Evolutionary conservation across 2,888 invertebrate genomes (phyloP).

Genomic region (Protophormia terraenovae): DNA sequence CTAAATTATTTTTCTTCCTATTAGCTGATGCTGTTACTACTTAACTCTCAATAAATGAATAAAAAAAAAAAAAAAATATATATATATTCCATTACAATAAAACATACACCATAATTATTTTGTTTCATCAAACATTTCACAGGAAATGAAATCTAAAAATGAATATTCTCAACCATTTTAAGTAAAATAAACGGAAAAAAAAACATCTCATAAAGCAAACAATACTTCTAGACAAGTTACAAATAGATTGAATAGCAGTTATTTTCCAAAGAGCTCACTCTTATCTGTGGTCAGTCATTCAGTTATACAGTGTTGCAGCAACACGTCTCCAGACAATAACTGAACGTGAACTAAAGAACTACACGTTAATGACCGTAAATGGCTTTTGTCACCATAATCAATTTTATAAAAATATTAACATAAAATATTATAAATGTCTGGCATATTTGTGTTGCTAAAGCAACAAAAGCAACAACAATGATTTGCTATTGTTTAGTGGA

Average conservation of each 20-base stretch:
- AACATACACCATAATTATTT: background rate
- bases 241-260: background rate
- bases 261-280: background rate
- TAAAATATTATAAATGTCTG: constrained; percentile 48
- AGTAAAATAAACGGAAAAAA: background rate
- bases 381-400: constrained; percentile 51
- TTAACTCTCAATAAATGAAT: no score
- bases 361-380: constrained; percentile 39
- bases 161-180: constrained; percentile 3
- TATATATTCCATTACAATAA: background rate
- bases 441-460: constrained; percentile 3
- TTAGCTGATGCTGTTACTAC: no score
- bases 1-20: no score
- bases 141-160: background rate
- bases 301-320: background rate
- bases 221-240: background rate
- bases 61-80: no score
- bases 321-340: constrained; percentile 6
- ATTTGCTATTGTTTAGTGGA: constrained; percentile 19
- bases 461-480: constrained; percentile 7
- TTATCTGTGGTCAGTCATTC: constrained; percentile 12
- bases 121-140: constrained; percentile 10
- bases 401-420: constrained; percentile 53
- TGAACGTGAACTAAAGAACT: constrained; percentile 25
- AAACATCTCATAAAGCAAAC: background rate